phyloP scores from a whole-genome alignment of 23 tunicate genomes.

The Aplidium turbinatum region DNA sequence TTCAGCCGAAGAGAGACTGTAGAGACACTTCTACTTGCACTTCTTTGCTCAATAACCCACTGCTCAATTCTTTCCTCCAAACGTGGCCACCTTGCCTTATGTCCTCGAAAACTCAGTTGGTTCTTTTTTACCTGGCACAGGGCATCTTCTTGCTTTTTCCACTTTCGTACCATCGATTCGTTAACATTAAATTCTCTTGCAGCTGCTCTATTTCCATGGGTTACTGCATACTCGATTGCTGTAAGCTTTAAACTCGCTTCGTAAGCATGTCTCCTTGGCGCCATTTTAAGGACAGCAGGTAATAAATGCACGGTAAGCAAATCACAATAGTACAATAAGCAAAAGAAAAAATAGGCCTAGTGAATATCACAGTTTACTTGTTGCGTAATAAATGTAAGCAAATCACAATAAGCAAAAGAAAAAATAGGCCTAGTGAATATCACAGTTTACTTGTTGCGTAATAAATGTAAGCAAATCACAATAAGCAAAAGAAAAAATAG shows the following conservation, averaged over 20 bases:
- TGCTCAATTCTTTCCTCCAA: slow-evolving; percentile 59
- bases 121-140: slow-evolving; percentile 45
- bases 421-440: too few relatives aligned
- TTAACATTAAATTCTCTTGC: slow-evolving; percentile 38
- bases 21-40: slow-evolving; percentile 46
- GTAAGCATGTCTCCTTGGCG: slow-evolving; percentile 57
- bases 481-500: too few relatives aligned
- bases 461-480: too few relatives aligned
- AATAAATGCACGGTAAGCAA: too few relatives aligned
- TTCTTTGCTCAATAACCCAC: slow-evolving; percentile 55
- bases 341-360: too few relatives aligned
- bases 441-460: too few relatives aligned
- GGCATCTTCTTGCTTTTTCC: slow-evolving; percentile 56
- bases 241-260: slow-evolving; percentile 55
- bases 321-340: too few relatives aligned
- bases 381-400: too few relatives aligned
- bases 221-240: slow-evolving; percentile 59
- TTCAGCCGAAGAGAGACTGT: slow-evolving; percentile 51
- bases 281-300: slow-evolving; percentile 56
- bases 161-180: slow-evolving; percentile 57
- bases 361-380: too few relatives aligned
- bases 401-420: too few relatives aligned
- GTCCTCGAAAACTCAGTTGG: slow-evolving; percentile 51
- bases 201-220: slow-evolving; percentile 51
- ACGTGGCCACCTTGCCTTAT: slow-evolving; percentile 60